Evolutionary conservation across 2,888 invertebrate genomes (phyloP).

Genomic region (Coenonympha glycerion): DNA sequence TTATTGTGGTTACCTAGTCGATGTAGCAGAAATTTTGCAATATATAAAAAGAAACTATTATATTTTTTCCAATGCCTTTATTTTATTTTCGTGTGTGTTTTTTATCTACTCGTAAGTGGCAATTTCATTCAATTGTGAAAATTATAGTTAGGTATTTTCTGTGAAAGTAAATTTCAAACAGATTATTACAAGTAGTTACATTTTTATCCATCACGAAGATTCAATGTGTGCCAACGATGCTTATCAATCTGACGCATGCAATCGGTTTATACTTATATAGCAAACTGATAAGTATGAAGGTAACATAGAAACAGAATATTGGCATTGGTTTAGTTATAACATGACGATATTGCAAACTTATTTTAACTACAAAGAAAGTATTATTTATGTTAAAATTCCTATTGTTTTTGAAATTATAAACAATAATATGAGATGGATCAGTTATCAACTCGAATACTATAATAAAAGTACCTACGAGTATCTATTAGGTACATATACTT

Average conservation of each 20-base stretch:
- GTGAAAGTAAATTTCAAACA: neutral
- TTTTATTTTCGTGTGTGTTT: slow-evolving; percentile 14
- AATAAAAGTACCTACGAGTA: slow-evolving; percentile 34
- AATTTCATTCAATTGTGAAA: too few species aligned
- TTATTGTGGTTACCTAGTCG: slow-evolving; percentile 52
- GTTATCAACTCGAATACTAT: slow-evolving; percentile 58
- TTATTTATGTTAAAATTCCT: neutral
- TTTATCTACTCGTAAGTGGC: too few species aligned
- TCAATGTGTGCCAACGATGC: slow-evolving; percentile 25
- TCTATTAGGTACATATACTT: slow-evolving; percentile 15
- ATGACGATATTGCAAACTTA: slow-evolving; percentile 25
- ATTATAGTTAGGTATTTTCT: too few species aligned
- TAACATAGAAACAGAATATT: slow-evolving; percentile 32
- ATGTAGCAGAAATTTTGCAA: slow-evolving; percentile 30
- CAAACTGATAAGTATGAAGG: slow-evolving; percentile 32
- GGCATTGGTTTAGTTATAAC: slow-evolving; percentile 25
- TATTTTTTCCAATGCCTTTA: slow-evolving; percentile 12
- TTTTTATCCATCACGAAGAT: slow-evolving; percentile 22
- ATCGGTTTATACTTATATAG: slow-evolving; percentile 32
- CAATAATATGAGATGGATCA: slow-evolving; percentile 1
- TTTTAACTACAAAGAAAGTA: slow-evolving; percentile 9
- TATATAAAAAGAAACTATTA: slow-evolving; percentile 20
- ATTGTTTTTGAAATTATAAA: slow-evolving; percentile 27
- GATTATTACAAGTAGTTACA: slow-evolving; percentile 1
- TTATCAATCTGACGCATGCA: slow-evolving; percentile 34